Base-by-base conservation (phyloP, 1,140 invertebrate genomes). In the Reticulitermes speratus region DNA sequence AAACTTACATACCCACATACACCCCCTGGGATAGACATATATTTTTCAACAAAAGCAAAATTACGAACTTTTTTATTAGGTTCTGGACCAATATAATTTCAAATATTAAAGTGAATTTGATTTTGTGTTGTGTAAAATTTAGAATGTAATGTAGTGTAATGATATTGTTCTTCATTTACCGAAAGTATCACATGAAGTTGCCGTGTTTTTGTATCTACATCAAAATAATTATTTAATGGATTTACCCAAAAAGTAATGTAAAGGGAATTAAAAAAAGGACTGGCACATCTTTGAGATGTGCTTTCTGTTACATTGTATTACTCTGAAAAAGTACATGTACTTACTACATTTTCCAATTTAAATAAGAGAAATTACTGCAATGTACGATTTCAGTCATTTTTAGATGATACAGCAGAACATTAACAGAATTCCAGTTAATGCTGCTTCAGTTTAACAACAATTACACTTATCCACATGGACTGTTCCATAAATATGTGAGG, bases 11-110 rank as follows among this genome's bases (percentile, higher is more conserved):
- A 75, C 65, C 25, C 55, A 3, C 55, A 59, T 59, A 59, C 6
- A 19, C 55, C 55, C n/a, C 30, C n/a, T 30, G 65, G 65, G 65
- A 19, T n/a, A 75, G 65, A 75, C n/a, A 75, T 75, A 8, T 30
- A 75, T 65, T 65, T 75, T 30, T 75, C 16, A 75, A 75, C 65
- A n/a, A 75, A 75, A 75, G 65, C 25, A 75, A 30, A 75, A 75
- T 75, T 30, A 30, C 16, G n/a, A 6, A 75, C n/a, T 30, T 30
- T 25, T 75, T 7, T 14, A 9, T n/a, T 38, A 38, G n/a, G 65
- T 75, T n/a, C 25, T 75, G n/a, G 12, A 30, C 65, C n/a, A 8
- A 30, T 75, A 1, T 75, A 19, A 75, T 8, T 75, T 75, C 25
- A 75, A 30, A 75, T 75, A 65, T 65, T 19, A 65, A 65, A 65